phyloP scores from a whole-genome alignment of 2,113 vertebrate genomes.

The Leucopsar rothschildi region DNA sequence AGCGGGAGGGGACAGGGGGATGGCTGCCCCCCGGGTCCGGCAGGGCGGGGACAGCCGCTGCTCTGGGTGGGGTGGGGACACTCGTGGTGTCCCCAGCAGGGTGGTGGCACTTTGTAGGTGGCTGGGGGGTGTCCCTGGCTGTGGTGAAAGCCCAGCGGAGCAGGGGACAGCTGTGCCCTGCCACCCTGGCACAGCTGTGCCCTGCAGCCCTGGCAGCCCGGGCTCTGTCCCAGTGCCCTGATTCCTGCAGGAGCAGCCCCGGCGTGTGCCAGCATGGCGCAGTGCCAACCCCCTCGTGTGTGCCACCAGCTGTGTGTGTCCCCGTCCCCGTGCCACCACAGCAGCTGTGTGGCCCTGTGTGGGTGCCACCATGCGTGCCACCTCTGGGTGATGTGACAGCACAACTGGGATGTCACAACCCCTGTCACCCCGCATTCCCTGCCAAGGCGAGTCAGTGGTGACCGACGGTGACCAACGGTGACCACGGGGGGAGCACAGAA shows the following conservation, averaged over 20 bases:
- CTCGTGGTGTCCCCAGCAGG: accelerated
- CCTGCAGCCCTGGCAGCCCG: background rate
- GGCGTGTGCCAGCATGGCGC: accelerated
- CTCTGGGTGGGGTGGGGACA: accelerated
- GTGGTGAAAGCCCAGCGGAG: background rate
- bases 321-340: accelerated
- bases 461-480: accelerated
- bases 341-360: accelerated
- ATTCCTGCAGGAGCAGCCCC: background rate
- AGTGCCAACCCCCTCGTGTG: background rate
- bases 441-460: accelerated
- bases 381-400: accelerated
- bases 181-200: background rate
- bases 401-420: accelerated
- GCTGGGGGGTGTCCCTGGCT: background rate
- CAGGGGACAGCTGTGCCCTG: background rate
- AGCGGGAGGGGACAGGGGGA: background rate
- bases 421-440: background rate
- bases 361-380: background rate
- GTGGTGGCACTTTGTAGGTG: accelerated
- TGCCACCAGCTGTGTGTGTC: background rate
- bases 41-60: background rate
- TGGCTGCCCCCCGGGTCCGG: background rate
- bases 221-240: background rate
- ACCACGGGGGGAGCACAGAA: accelerated